Conservation (phyloP, 2,797 vertebrate genomes). For the Sphenodon punctatus region DNA sequence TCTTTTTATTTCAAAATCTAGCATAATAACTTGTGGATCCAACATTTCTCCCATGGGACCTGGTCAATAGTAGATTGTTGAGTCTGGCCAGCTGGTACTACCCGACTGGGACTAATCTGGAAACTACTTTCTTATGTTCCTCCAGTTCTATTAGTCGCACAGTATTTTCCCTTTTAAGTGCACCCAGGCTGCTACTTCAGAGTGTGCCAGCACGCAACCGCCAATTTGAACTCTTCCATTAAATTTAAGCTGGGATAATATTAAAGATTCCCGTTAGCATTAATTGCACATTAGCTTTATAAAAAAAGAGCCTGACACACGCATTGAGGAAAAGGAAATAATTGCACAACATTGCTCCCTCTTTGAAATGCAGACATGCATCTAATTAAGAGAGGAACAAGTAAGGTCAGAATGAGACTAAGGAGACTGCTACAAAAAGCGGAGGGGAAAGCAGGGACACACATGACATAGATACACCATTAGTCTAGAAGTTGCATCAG, state of each 20-base stretch:
- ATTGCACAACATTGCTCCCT: neutral
- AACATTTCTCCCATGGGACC: no score
- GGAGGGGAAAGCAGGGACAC: neutral
- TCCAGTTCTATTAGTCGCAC: no score
- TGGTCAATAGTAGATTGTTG: no score
- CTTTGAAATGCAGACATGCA: neutral
- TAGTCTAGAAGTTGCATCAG: neutral
- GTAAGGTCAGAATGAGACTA: slow-evolving; percentile 36
- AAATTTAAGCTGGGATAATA: slow-evolving; percentile 3
- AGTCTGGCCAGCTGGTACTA: no score
- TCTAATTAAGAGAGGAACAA: slow-evolving; percentile 7
- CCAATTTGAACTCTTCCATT: slow-evolving; percentile 6
- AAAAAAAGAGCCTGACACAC: neutral
- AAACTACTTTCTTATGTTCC: no score
- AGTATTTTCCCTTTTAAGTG: neutral
- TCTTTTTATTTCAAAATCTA: no score
- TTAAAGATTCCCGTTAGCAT: neutral
- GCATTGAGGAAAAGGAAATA: neutral
- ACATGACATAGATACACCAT: neutral
- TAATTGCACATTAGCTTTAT: neutral
- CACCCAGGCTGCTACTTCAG: slow-evolving; percentile 2
- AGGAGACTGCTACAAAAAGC: neutral
- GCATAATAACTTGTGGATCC: no score
- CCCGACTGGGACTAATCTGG: no score
- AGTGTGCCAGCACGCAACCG: neutral